Percentiles rank a stretch among this genome's conserved stretches.
These are phyloP conservation scores for Epicampocera succincta DNA, from an alignment of 2,888 invertebrate species.

Conservation along the genomic window DNA sequence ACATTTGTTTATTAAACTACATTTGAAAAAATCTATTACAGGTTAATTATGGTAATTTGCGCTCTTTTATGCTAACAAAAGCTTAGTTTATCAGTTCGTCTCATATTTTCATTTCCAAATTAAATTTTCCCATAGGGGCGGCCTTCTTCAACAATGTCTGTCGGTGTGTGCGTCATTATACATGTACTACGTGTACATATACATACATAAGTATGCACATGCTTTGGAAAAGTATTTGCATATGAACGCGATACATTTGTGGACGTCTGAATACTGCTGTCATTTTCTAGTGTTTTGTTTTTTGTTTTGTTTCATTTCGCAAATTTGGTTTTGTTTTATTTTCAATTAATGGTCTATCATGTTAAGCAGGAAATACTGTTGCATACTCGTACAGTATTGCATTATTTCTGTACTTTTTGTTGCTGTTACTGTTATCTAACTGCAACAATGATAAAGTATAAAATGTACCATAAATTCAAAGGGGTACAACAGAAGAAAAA, in stretches of 20 bases:
- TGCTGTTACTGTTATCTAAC: slow-evolving; percentile 60
- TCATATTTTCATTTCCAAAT: slow-evolving; percentile 30
- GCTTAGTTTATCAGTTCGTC: not conserved
- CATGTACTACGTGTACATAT: too few relatives aligned
- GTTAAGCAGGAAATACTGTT: slow-evolving; percentile 65
- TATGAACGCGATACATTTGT: slow-evolving; percentile 24
- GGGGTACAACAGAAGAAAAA: slow-evolving; percentile 35
- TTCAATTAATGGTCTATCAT: slow-evolving; percentile 62
- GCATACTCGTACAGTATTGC: slow-evolving; percentile 54
- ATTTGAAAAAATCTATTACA: slow-evolving; percentile 12
- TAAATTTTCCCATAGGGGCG: slow-evolving; percentile 44
- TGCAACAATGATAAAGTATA: slow-evolving; percentile 49
- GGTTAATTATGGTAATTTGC: slow-evolving; percentile 31
- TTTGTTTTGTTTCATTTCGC: slow-evolving; percentile 46
- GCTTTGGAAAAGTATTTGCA: slow-evolving; percentile 25
- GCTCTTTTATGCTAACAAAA: slow-evolving; percentile 21
- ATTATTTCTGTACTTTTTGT: slow-evolving; percentile 45
- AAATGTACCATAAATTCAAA: slow-evolving; percentile 52
- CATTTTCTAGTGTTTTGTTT: slow-evolving; percentile 34
- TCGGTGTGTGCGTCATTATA: not conserved
- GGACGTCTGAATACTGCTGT: slow-evolving; percentile 14
- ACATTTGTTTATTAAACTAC: not conserved
- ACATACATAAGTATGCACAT: not conserved
- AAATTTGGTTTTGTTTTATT: slow-evolving; percentile 33
- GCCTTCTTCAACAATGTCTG: slow-evolving; percentile 25